Conservation (phyloP, 2,888 invertebrate genomes). For the Parapristionchus giblindavisi region DNA sequence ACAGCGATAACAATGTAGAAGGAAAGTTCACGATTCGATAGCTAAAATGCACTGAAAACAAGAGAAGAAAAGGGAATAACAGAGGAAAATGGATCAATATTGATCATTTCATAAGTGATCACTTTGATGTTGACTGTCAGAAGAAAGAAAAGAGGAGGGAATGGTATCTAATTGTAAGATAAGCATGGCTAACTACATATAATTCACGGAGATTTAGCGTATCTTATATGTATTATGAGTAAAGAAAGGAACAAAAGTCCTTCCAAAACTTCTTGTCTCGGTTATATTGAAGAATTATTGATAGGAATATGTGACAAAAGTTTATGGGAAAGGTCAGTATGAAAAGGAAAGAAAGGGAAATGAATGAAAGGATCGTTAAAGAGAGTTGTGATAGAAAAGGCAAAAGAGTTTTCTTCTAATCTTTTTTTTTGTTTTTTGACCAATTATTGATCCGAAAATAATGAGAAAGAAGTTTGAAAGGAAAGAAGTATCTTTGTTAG, state of each 20-base stretch:
- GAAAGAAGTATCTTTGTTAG: too few species aligned
- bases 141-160: not conserved
- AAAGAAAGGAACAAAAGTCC: too few species aligned
- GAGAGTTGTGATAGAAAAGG: too few species aligned
- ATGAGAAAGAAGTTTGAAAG: too few species aligned
- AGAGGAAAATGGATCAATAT: not conserved
- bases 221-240: too few species aligned
- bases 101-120: not conserved
- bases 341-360: not conserved
- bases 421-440: too few species aligned
- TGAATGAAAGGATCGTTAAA: too few species aligned
- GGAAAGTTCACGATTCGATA: conserved; percentile 14
- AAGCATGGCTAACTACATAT: too few species aligned
- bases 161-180: not conserved
- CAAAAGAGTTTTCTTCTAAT: too few species aligned
- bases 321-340: not conserved
- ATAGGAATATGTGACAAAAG: not conserved
- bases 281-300: not conserved
- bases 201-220: too few species aligned
- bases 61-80: not conserved
- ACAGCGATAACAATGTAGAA: not conserved
- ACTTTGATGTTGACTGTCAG: not conserved
- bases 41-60: not conserved
- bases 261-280: not conserved
- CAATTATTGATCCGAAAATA: too few species aligned